Evolutionary conservation across 2,888 invertebrate species (phyloP), one percentile per base, ranked within the genome.

Genomic region (Sminthurides aquaticus): DNA sequence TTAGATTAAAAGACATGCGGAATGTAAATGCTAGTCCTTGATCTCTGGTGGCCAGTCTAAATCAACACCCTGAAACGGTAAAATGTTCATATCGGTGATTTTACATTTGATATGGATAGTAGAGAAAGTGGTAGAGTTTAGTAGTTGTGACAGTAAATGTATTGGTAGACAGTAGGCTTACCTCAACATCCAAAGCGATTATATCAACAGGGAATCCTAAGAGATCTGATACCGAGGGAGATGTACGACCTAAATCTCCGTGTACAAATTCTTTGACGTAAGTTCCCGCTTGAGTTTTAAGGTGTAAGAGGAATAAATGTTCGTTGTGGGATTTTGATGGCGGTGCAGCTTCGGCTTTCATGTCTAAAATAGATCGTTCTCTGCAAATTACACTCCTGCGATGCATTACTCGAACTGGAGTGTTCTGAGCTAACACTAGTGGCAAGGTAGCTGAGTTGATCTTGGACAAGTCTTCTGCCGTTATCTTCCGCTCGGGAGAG

Each of bases 261-360:
- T 98, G 95, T 24, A 92, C 90, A 81, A 98, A 91, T 81, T 99
- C 98, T 80, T 99, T 99, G 1, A 99, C 86, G 78, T 99, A 99
- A 49, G 95, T 93, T 52, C 96, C 96, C 11, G 96, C 96, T 77
- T 92, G 89, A 0, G 93, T 91, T 58, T 84, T 84, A 24, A 94
- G 74, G 67, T 84, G 82, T 28, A 94, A 76, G 57, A 83, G 81
- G 75, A 95, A 85, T 20, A 77, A 73, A 67, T 78, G 65, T 18
- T 65, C 62, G 24, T 72, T 66, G 59, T 70, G 68, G 49, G 54
- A 26, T 8, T 48, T 18, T 24, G 54, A 26, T 29, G 57, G 20
- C 27, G 67, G 81, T 3, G 86, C 79, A 0, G 78, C 75, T 26
- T 79, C 78, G 0, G 87, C 87, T n/a, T 80, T 80, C 74, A 90